Evolutionary conservation across 53 echinoderm and acorn worm species (phyloP), one percentile per base, ranked within the genome.

Genomic region (Holothuria leucospilota): DNA sequence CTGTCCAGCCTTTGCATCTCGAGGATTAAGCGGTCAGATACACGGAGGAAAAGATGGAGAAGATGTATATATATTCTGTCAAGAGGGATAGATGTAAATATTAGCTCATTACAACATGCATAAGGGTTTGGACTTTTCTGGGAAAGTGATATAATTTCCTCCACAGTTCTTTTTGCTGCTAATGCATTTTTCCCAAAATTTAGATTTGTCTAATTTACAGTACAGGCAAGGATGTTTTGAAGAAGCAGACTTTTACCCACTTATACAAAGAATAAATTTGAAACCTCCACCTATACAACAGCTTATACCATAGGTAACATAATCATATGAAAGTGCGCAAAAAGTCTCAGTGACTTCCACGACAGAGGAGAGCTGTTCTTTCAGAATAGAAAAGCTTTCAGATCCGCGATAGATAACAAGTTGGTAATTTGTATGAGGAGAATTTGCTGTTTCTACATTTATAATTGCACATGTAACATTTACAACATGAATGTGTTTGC

Each of bases 391-490:
- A 68, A 24, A 68, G n/a, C 27, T 24, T 68, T 68, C n/a, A 24
- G 68, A 68, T 25, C 68, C 24, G 5, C 68, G 14, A 68, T 24
- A 68, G n/a, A 68, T 26, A 68, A 68, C 68, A n/a, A 68, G 24
- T 24, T 20, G 68, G 68, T 68, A 68, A 24, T 68, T 68, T 68
- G 25, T 28, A 68, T 68, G 27, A 13, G 63, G 63, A 63, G 63
- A 63, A 63, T 63, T 63, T 63, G 63, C 63, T 5, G 12, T 63
- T 63, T 13, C 63, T 63, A 7, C 63, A 63, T 63, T 63, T 63
- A 63, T 63, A 63, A 63, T 68, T 68, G 68, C 68, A 68, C 68
- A 68, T 25, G 68, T 68, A 20, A 21, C 68, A 68, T 68, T 68
- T 25, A 68, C 68, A 5, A 68, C 68, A 68, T 68, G 27, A 4